Base-by-base conservation (phyloP, 92 coral and sea anemone genomes). In the Umimayanthus kanabou region DNA sequence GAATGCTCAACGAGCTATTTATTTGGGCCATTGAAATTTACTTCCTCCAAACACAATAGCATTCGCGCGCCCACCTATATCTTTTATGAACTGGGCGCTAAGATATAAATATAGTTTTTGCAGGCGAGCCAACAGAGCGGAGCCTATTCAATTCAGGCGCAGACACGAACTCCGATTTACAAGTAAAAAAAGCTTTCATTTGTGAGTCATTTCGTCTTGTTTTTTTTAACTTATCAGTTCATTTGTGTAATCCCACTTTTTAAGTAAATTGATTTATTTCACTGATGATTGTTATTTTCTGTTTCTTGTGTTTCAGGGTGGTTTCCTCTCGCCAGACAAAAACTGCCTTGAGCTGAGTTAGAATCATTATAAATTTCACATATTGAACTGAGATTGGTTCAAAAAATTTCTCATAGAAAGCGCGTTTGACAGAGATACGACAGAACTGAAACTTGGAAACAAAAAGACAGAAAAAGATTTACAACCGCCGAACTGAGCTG, bases 1-100 rank as follows among this genome's bases (percentile, higher is more conserved):
- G 87, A 83, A 83, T 83, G 43, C 45, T 83, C 30, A 83, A 43
- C 71, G 87, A 71, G 77, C 25, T 83, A 16, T 83, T 69, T 83
- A 83, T 40, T 81, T 81, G 73, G 85, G 73, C 57, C 75, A 42
- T 83, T 83, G 78, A 83, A 69, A 45, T 42, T 70, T 83, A 49
- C 73, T 70, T 83, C 77, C 78, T 29, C 50, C 28, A 4, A 33
- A 28, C 47, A 83, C 87, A 83, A 83, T 83, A 49, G 77, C 58
- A 26, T 37, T 83, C 65, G 77, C 87, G 87, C 87, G 87, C 67
- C n/a, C 53, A 43, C 39, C 20, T 65, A n/a, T 76, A 61, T 50
- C 87, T 83, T 71, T 83, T 83, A 74, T 83, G 65, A 83, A 70
- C 42, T 9, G 26, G 39, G 13, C 7, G n/a, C 4, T 73, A 26